Percentiles rank a stretch among this genome's conserved stretches.
These are phyloP conservation scores for Melanotaenia maccullochi DNA, from an alignment of 2,797 vertebrate species.

Conservation along the genomic window DNA sequence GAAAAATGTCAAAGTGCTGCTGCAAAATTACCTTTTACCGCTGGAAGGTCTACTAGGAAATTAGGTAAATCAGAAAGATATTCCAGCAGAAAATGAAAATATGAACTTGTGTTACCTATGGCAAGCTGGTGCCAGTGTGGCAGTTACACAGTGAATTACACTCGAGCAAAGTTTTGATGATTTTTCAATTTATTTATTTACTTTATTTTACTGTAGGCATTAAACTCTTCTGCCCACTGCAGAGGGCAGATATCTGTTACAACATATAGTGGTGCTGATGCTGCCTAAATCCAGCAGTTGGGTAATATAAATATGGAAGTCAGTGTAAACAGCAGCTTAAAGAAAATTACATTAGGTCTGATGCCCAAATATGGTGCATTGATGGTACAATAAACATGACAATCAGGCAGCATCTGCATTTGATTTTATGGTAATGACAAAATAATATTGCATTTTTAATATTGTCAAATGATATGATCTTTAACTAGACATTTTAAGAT, in stretches of 20 bases:
- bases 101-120: constrained; percentile 36
- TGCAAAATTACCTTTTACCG: constrained; percentile 35
- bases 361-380: neutral
- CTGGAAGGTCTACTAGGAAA: constrained; percentile 30
- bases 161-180: neutral
- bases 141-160: constrained; percentile 12
- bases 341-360: neutral
- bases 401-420: no score
- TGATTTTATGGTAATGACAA: neutral
- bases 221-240: neutral
- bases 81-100: constrained; percentile 29
- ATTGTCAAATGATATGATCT: no score
- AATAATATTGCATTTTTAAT: neutral
- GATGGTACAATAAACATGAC: no score
- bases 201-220: neutral
- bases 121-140: constrained; percentile 7
- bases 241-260: neutral
- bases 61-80: constrained; percentile 30
- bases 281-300: neutral
- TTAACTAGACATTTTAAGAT: no score
- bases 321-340: no score
- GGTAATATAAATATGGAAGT: neutral
- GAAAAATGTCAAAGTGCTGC: constrained; percentile 29
- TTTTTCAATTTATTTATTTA: no score
- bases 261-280: neutral